Percentiles rank a stretch among this genome's conserved stretches.
phyloP scores from a whole-genome alignment of 2,113 vertebrate genomes.

The Larimichthys crocea region DNA sequence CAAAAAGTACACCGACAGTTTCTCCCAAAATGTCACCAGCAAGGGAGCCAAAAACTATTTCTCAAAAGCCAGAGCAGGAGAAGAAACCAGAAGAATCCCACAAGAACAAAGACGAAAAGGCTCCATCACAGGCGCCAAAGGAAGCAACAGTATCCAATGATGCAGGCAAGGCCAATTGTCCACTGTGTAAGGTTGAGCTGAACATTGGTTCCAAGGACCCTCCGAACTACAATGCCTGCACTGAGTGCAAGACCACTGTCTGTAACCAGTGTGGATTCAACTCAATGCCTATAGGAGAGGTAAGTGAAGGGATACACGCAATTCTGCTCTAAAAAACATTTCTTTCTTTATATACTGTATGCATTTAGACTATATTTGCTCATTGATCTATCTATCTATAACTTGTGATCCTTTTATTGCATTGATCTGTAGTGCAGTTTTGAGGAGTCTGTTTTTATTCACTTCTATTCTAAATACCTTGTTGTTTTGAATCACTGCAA shows the following conservation, averaged over 20 bases:
- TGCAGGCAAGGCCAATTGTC: slow-evolving; percentile 80
- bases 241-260: slow-evolving; percentile 91
- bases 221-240: slow-evolving; percentile 92
- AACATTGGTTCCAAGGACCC: slow-evolving; percentile 85
- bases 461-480: not conserved
- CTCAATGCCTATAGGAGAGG: slow-evolving; percentile 71
- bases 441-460: not conserved
- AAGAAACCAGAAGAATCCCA: slow-evolving; percentile 54
- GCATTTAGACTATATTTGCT: not conserved
- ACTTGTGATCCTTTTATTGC: not conserved
- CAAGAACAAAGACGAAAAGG: slow-evolving; percentile 56
- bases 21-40: slow-evolving; percentile 70
- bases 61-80: slow-evolving; percentile 58
- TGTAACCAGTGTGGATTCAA: slow-evolving; percentile 90
- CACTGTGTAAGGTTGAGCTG: slow-evolving; percentile 92
- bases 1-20: slow-evolving; percentile 60
- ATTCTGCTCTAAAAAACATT: not conserved
- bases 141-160: slow-evolving; percentile 29
- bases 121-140: slow-evolving; percentile 40
- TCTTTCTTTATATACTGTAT: not conserved
- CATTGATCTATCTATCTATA: not conserved
- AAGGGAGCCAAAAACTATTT: slow-evolving; percentile 54
- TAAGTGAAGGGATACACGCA: slow-evolving; percentile 31
- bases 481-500: not conserved
- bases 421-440: not conserved